A percentile compares a stretch with the other conserved stretches of the same genome.
These are phyloP conservation scores for Anguilla anguilla DNA, from an alignment of 2,797 vertebrate species.

Conservation along the genomic window DNA sequence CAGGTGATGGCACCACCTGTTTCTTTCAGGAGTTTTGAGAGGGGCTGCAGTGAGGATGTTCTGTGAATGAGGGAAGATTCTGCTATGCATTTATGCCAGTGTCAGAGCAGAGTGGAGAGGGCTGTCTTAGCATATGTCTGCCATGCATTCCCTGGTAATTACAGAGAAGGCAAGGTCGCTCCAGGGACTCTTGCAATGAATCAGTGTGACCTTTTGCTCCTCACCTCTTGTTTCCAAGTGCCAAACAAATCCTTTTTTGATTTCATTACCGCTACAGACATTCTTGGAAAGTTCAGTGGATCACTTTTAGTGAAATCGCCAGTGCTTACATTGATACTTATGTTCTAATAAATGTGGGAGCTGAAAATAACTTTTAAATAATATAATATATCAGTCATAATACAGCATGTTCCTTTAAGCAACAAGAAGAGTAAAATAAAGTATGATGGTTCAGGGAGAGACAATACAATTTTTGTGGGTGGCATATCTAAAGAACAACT, in stretches of 20 bases:
- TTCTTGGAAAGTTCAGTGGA: not conserved
- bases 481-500: not conserved
- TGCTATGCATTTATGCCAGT: conserved; percentile 51
- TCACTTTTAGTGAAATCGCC: not conserved
- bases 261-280: conserved; percentile 47
- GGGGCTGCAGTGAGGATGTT: conserved; percentile 49
- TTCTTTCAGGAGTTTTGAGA: conserved; percentile 48
- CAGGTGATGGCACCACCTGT: conserved; percentile 62
- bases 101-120: conserved; percentile 42
- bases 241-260: conserved; percentile 63
- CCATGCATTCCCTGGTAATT: conserved; percentile 74
- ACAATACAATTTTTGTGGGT: not conserved
- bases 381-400: not conserved
- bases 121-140: conserved; percentile 42
- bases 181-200: conserved; percentile 59
- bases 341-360: not conserved
- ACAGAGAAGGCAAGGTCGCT: conserved; percentile 64
- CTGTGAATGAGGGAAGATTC: conserved; percentile 51
- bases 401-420: not conserved
- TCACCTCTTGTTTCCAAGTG: conserved; percentile 67
- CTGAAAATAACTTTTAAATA: not conserved
- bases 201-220: conserved; percentile 67
- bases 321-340: not conserved
- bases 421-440: not conserved
- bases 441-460: not conserved